Conservation (phyloP, 2,888 invertebrate species). For the Drosophila macrospina region DNA sequence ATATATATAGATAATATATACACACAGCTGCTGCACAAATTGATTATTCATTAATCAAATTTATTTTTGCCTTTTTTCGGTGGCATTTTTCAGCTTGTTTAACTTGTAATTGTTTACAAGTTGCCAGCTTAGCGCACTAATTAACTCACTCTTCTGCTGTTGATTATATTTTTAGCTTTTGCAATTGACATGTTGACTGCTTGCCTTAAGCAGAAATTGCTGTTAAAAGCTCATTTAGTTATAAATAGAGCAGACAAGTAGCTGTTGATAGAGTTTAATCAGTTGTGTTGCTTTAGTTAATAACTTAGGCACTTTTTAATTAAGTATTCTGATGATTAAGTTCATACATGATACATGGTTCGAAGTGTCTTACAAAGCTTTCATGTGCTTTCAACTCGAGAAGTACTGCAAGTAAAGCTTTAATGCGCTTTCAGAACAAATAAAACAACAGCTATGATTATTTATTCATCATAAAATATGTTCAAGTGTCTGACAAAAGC, state of each 20-base stretch:
- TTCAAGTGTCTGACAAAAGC: too few species aligned
- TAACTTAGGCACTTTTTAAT: too few species aligned
- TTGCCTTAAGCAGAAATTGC: not conserved
- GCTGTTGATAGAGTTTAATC: not conserved
- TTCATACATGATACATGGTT: too few species aligned
- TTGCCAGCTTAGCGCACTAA: not conserved
- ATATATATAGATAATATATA: constrained; percentile 1
- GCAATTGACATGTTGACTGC: constrained; percentile 22
- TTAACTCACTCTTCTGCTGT: not conserved
- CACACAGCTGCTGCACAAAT: constrained; percentile 32
- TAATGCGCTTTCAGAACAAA: too few species aligned
- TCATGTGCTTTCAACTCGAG: too few species aligned
- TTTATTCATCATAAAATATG: too few species aligned
- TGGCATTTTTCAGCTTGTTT: not conserved
- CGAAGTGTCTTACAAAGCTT: too few species aligned
- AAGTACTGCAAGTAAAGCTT: too few species aligned
- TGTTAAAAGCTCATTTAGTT: not conserved
- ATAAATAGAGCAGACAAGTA: not conserved
- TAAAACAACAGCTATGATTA: too few species aligned
- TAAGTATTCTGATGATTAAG: too few species aligned
- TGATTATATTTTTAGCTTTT: constrained; percentile 19
- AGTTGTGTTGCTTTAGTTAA: too few species aligned
- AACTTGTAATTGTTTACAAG: constrained; percentile 2
- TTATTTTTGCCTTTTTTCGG: constrained; percentile 5
- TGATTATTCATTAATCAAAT: constrained; percentile 46